Percentiles rank a stretch among this genome's conserved stretches.
These are phyloP conservation scores for Liopterus haemorrhoidalis DNA, from an alignment of 2,888 invertebrate genomes.

Conservation along the genomic window DNA sequence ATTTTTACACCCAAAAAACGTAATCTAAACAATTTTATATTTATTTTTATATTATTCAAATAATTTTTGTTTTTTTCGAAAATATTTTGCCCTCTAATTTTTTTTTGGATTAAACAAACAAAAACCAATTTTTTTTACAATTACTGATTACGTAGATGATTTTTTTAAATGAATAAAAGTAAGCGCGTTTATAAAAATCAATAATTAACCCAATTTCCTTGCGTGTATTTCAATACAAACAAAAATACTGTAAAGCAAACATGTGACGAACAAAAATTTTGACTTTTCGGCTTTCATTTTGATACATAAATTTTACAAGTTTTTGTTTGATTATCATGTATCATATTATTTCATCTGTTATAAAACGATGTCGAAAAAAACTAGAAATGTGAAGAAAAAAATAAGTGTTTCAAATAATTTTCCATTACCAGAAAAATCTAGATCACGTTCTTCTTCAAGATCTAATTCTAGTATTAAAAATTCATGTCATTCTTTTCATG, in stretches of 20 bases:
- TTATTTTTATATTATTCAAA: background rate
- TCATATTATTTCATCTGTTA: slow-evolving; percentile 20
- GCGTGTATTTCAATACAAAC: too few relatives aligned
- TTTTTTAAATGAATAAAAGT: too few relatives aligned
- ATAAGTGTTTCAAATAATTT: slow-evolving; percentile 11
- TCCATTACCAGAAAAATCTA: slow-evolving; percentile 15
- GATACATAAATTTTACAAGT: too few relatives aligned
- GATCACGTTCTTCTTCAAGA: slow-evolving; percentile 16
- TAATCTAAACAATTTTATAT: background rate
- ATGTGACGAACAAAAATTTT: too few relatives aligned
- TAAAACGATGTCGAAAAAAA: slow-evolving; percentile 20
- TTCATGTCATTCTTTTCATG: background rate
- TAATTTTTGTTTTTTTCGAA: background rate
- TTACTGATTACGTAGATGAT: too few relatives aligned
- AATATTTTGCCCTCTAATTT: background rate
- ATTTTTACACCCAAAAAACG: background rate
- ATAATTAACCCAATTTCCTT: too few relatives aligned
- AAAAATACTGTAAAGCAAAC: too few relatives aligned
- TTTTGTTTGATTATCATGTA: slow-evolving; percentile 16
- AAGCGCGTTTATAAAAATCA: too few relatives aligned
- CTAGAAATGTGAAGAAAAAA: slow-evolving; percentile 18
- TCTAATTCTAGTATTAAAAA: slow-evolving; percentile 14
- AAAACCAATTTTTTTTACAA: too few relatives aligned
- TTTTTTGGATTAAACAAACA: background rate
- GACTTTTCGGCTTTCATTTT: too few relatives aligned